Evolutionary conservation across 2,113 vertebrate genomes (phyloP), one percentile per base, ranked within the genome.

Genomic region (Hypocryptadius cinnamomeus): DNA sequence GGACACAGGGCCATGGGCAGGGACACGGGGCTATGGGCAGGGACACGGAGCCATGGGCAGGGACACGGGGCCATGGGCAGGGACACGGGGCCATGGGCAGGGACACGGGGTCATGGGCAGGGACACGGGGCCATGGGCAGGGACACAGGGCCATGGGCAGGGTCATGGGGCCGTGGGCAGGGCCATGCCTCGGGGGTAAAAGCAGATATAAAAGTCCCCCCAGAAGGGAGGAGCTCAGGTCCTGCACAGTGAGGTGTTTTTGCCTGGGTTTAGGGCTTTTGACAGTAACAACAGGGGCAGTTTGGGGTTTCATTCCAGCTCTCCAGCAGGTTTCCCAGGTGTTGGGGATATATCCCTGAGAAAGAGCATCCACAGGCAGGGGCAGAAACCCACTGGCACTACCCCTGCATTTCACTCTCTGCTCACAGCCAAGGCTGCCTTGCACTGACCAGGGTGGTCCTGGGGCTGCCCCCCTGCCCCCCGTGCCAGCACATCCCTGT

Each of bases 291-390:
- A 2, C 10, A 23, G 48, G 14, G 56, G 31, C 60, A 15, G 9
- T 48, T 4, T 48, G 53, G 25, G 42, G 21, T 54, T 85, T 30
- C 40, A 44, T 9, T 19, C 1, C 16, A n/a, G 21, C 31, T 82
- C 37, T 59, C n/a, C 48, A 31, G 4, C 48, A 59, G 31, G 20
- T 18, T 45, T 24, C 15, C 0, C 0, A 2, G 21, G 37, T 13
- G 37, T 0, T 24, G 15, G 63, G 8, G 50, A 9, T 10, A 1
- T 0, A 13, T 2, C 33, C 2, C 0, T 9, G 44, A 44, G 48
- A 22, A 47, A 13, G 15, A 11, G 15, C 68, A 47, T 8, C 33
- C 53, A 15, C 2, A 20, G 63, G 44, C 44, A 50, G 51, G 39
- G 25, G 13, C 22, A 18, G 54, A 3, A 20, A 8, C 7, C 1